These are phyloP conservation scores for Suricata suricatta DNA, from an alignment of 2,113 vertebrate genomes.

Conservation along the genomic window DNA sequence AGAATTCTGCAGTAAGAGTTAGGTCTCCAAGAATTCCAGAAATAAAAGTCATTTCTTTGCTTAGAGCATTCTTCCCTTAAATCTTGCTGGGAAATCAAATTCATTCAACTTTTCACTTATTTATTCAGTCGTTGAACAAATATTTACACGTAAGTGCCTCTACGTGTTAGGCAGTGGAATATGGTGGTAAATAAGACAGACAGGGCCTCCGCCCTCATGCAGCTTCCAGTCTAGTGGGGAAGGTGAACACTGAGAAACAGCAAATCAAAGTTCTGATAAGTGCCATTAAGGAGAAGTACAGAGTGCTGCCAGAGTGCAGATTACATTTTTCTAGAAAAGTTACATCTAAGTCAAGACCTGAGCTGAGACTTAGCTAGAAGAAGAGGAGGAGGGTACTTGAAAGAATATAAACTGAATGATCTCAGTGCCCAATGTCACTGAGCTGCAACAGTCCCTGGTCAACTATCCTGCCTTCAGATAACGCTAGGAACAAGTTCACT, in stretches of 20 bases:
- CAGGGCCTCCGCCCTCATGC: neutral
- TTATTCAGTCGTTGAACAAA: conserved; percentile 1
- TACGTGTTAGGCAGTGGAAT: neutral
- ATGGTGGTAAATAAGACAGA: neutral
- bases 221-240: neutral
- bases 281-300: neutral
- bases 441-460: neutral
- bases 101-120: neutral
- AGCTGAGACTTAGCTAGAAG: neutral
- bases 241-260: neutral
- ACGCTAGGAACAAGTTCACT: neutral
- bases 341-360: neutral
- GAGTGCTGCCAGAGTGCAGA: neutral
- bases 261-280: neutral
- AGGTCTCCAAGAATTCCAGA: neutral
- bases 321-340: neutral
- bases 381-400: neutral
- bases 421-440: neutral
- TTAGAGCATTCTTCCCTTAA: conserved; percentile 12
- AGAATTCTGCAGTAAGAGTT: neutral
- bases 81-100: neutral
- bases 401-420: neutral
- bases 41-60: neutral
- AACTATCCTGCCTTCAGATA: neutral
- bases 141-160: neutral